Conservation (phyloP, 64 coral and sea anemone species). For the Pachyseris speciosa region DNA sequence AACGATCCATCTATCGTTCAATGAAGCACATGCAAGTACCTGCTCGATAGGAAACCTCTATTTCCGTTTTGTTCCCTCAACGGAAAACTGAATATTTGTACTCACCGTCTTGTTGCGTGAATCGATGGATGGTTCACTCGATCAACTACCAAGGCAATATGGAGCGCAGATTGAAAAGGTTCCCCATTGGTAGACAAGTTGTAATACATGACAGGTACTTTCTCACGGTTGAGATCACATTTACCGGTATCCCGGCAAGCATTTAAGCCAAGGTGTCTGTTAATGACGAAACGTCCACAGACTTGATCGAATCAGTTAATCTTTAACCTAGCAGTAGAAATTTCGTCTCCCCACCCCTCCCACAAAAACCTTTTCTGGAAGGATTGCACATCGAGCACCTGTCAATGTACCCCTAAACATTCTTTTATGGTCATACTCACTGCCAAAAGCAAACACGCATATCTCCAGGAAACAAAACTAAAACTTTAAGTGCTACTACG, state of each 20-base stretch:
- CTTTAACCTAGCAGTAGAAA: too few relatives aligned
- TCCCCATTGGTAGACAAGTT: background rate
- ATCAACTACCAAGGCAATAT: background rate
- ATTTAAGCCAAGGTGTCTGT: background rate
- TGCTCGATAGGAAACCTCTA: background rate
- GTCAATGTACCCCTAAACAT: too few relatives aligned
- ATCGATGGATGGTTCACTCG: background rate
- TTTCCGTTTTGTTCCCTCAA: background rate
- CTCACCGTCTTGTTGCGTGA: background rate
- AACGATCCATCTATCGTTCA: too few relatives aligned
- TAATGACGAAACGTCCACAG: too few relatives aligned
- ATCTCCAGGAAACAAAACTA: too few relatives aligned
- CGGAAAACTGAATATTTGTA: background rate
- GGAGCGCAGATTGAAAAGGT: background rate
- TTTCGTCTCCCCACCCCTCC: too few relatives aligned
- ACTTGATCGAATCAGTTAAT: too few relatives aligned
- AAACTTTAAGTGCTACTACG: too few relatives aligned
- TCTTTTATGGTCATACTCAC: too few relatives aligned
- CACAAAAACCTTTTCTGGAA: too few relatives aligned
- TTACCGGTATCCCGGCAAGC: background rate
- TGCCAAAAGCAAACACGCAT: too few relatives aligned
- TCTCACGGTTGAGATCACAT: conserved; percentile 7
- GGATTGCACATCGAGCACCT: too few relatives aligned
- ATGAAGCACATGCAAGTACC: background rate
- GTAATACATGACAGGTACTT: background rate